Percentiles rank a stretch among this genome's conserved stretches.
phyloP scores from a whole-genome alignment of 2,797 vertebrate species.

The Anomalospiza imberbis region DNA sequence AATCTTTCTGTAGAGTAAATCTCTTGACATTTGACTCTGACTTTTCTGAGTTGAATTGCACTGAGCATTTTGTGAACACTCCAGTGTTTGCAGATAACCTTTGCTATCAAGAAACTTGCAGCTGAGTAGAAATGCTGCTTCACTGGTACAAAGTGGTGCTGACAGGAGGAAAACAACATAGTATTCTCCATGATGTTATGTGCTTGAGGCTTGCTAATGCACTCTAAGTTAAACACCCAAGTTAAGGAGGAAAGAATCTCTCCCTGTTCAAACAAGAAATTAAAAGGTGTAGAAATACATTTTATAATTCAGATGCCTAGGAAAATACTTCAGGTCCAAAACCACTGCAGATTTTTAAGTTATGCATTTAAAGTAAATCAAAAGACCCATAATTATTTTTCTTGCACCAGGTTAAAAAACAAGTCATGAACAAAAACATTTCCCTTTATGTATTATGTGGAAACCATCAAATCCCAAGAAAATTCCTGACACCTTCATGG shows the following conservation, averaged over 20 bases:
- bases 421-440: neutral
- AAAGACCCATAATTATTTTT: neutral
- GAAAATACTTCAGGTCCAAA: neutral
- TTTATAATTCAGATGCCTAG: neutral
- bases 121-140: neutral
- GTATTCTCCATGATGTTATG: neutral
- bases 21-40: neutral
- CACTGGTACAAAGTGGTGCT: neutral
- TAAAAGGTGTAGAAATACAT: neutral
- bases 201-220: neutral
- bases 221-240: neutral
- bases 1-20: neutral
- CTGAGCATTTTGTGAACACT: neutral
- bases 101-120: neutral
- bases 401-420: neutral
- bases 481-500: neutral
- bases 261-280: neutral
- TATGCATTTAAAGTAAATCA: neutral
- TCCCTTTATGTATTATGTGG: neutral
- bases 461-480: neutral
- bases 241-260: neutral
- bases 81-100: neutral
- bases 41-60: neutral
- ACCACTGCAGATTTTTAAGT: neutral
- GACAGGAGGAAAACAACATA: neutral